A percentile compares a stretch with the other conserved stretches of the same genome.
Conservation (phyloP, 2,888 invertebrate species). For the Dicranocentrus wangi region DNA sequence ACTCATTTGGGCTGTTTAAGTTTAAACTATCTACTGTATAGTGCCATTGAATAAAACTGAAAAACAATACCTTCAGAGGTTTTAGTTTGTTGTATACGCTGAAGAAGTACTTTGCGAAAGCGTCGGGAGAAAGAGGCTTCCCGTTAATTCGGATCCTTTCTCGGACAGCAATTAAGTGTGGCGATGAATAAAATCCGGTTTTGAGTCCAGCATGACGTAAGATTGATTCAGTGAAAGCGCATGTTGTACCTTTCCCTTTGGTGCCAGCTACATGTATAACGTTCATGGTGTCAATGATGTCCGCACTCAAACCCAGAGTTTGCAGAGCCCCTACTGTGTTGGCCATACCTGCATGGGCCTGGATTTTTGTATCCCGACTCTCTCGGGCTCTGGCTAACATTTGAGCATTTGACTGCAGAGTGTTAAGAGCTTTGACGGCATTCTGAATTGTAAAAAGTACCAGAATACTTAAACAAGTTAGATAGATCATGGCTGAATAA, state of each 20-base stretch:
- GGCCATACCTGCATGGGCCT: constrained; percentile 49
- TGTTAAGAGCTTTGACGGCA: constrained; percentile 82
- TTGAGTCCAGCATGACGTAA: constrained; percentile 86
- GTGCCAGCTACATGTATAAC: constrained; percentile 97
- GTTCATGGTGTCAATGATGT: constrained; percentile 83
- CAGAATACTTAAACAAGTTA: not conserved
- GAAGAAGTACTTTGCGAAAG: constrained; percentile 89
- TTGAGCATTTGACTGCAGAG: constrained; percentile 83
- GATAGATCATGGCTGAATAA: not conserved
- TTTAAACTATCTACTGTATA: too few species aligned
- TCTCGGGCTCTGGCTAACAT: constrained; percentile 76
- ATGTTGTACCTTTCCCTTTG: constrained; percentile 97
- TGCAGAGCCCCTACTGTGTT: constrained; percentile 67
- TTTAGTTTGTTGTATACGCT: constrained; percentile 82
- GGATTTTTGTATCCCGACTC: constrained; percentile 47
- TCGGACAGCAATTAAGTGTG: constrained; percentile 92
- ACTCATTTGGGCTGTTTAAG: too few species aligned
- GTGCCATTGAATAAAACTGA: too few species aligned
- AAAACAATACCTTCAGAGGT: constrained; percentile 75
- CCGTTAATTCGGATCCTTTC: constrained; percentile 95
- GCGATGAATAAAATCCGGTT: constrained; percentile 97
- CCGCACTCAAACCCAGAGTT: constrained; percentile 80
- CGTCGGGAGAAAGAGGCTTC: constrained; percentile 81
- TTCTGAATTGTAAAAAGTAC: constrained; percentile 77
- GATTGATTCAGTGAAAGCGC: constrained; percentile 93